Conservation (phyloP, 2,888 invertebrate genomes). For the Sclerodermus sp. region DNA sequence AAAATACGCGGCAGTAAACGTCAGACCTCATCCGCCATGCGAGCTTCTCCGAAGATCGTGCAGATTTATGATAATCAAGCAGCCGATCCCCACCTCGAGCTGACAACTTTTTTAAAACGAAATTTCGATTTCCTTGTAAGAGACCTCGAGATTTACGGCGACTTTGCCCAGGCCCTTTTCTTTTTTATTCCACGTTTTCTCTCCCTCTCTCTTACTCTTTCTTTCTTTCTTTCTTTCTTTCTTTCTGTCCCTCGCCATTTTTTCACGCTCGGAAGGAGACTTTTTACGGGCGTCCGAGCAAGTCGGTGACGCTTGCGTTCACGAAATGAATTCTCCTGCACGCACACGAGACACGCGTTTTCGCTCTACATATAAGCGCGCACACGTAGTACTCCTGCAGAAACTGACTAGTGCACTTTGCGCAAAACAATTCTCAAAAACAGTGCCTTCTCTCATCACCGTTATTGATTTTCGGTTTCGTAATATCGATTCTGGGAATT, state of each 20-base stretch:
- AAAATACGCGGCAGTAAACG: constrained; percentile 26
- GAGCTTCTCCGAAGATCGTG: too few relatives aligned
- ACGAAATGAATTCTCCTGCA: constrained; percentile 32
- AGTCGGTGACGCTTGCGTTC: constrained; percentile 12
- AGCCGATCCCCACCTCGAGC: constrained; percentile 12
- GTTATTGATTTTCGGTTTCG: too few relatives aligned
- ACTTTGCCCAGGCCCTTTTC: too few relatives aligned
- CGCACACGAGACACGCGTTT: constrained; percentile 18
- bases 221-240: constrained; percentile 24
- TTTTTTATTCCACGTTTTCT: constrained; percentile 18
- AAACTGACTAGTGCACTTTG: too few relatives aligned
- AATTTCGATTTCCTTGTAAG: constrained; percentile 31
- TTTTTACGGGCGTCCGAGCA: too few relatives aligned
- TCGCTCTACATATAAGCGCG: neutral
- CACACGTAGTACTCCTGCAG: too few relatives aligned
- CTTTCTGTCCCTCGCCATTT: constrained; percentile 24
- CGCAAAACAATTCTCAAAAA: too few relatives aligned
- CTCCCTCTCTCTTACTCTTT: constrained; percentile 13
- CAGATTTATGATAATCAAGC: constrained; percentile 35
- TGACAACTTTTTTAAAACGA: constrained; percentile 17
- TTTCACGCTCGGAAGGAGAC: constrained; percentile 10
- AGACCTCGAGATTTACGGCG: constrained; percentile 12
- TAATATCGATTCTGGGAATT: too few relatives aligned
- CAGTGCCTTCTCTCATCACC: too few relatives aligned
- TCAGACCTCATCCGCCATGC: constrained; percentile 6